Evolutionary conservation across 2,113 vertebrate species (phyloP).

Genomic region (Ammospiza caudacuta): DNA sequence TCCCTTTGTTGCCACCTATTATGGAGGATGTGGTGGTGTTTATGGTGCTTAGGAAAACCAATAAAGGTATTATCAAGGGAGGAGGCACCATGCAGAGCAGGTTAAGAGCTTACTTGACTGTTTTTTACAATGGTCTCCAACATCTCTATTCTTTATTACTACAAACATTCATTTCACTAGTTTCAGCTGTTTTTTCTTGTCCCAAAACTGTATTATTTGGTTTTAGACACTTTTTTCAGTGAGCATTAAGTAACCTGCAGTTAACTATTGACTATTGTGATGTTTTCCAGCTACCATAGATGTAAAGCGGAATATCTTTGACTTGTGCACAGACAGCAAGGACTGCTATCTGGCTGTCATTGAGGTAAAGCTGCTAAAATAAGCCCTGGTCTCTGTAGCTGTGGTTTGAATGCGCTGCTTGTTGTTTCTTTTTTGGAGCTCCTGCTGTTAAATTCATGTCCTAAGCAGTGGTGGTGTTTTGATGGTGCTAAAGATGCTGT

Average conservation of each 20-base stretch:
- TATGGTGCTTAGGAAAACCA: background rate
- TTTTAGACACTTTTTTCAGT: background rate
- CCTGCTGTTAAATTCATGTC: background rate
- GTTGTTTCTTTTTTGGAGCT: background rate
- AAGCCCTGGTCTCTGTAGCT: background rate
- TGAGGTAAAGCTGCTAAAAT: constrained; percentile 81
- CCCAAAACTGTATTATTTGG: background rate
- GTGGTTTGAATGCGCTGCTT: background rate
- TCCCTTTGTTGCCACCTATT: background rate
- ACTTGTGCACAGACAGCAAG: constrained; percentile 98
- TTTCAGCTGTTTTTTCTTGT: background rate
- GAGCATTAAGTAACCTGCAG: background rate
- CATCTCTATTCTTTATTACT: background rate
- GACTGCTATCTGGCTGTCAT: constrained; percentile 99
- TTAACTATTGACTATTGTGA: background rate
- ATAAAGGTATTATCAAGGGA: background rate
- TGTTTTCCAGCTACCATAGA: constrained; percentile 92
- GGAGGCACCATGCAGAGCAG: background rate
- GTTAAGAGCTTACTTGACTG: background rate
- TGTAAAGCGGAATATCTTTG: constrained; percentile 98
- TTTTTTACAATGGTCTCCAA: background rate
- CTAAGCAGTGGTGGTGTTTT: background rate
- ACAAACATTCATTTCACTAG: background rate
- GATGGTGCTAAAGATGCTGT: background rate
- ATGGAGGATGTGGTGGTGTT: background rate